Evolutionary conservation across 2,888 invertebrate species (phyloP), one percentile per base, ranked within the genome.

Genomic region (Horisme vitalbata): DNA sequence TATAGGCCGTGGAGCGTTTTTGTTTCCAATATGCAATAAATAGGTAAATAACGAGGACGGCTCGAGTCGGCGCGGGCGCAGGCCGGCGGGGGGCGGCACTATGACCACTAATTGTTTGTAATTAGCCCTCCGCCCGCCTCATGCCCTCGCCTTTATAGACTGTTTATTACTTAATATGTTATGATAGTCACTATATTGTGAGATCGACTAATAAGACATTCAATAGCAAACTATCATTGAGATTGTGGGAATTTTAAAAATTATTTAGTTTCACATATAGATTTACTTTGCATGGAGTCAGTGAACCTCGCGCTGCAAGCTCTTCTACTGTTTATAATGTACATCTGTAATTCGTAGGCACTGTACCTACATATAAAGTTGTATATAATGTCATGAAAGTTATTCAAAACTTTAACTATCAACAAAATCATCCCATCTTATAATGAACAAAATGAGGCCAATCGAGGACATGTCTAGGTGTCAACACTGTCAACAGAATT

Each of bases 121-220:
- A 87, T 87, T 84, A 84, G 74, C 71, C 65, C 62, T 65, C 59
- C 57, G 49, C 48, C 36, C 11, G 27, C 28, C 44, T 34, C 36
- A 30, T 41, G 45, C 59, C 63, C 62, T 70, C 63, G 71, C 61
- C 66, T 83, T 83, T 84, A 85, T 80, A 66, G 72, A 67, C 83
- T 85, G 81, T 84, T 87, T 85, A 85, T 85, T 79, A 71, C 84
- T 86, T 86, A 86, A 85, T 86, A 82, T 71, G 75, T 71, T 69
- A 66, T 72, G 74, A 75, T 76, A 71, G 63, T 67, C 65, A 64
- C 65, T 61, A 60, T 68, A 55, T 55, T 44, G 60, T 59, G 59
- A 59, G 50, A 59, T 63, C 68, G 61, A 53, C 52, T 61, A 63
- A 66, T 63, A 57, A 59, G 46, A 52, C 36, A 45, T 30, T 48